Evolutionary conservation across 2,888 invertebrate genomes (phyloP), one percentile per base, ranked within the genome.

Genomic region (Drosophila anomalata): DNA sequence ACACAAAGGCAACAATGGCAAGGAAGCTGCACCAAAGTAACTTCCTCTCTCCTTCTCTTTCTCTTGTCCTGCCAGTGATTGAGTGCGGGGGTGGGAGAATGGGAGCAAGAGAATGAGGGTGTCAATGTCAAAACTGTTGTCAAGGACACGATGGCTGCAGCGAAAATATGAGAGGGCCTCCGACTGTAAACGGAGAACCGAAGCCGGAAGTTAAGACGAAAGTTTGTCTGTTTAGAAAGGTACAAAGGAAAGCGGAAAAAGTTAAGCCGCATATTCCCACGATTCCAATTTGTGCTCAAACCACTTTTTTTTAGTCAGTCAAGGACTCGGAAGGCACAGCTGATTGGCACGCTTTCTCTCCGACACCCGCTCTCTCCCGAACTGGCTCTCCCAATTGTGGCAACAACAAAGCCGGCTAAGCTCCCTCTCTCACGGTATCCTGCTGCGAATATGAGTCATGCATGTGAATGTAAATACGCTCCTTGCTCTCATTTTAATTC

Each of bases 371-470:
- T 42, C 68, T 54, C 31, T 36, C 1, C 3, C 7, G 5, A 17
- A 20, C 9, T 9, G 14, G 17, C 31, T 24, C 12, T 44, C 29
- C 17, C 8, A 12, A 33, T 33, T 33, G 36, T 9, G 17, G 11
- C 55, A 67, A 52, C 67, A 66, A 67, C 68, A 54, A 67, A 39
- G 68, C 63, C 63, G 63, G 63, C 56, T 46, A 46, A 44, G 58
- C 47, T 20, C 47, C 31, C 24, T 26, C 56, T 20, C 29, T 12
- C 17, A 8, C 41, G 48, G 14, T 55, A 31, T 69, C 69, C 69
- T 70, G 73, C 46, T 46, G 66, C 50, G 79, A 65, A 33, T 77
- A 81, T 80, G 80, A 87, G 85, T 80, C 80, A 80, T 85, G 85
- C 87, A 73, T 81, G 62, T 84, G 53, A 75, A 70, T 67, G 70